Conservation (phyloP, 2,113 vertebrate genomes). For the Hyla sarda region DNA sequence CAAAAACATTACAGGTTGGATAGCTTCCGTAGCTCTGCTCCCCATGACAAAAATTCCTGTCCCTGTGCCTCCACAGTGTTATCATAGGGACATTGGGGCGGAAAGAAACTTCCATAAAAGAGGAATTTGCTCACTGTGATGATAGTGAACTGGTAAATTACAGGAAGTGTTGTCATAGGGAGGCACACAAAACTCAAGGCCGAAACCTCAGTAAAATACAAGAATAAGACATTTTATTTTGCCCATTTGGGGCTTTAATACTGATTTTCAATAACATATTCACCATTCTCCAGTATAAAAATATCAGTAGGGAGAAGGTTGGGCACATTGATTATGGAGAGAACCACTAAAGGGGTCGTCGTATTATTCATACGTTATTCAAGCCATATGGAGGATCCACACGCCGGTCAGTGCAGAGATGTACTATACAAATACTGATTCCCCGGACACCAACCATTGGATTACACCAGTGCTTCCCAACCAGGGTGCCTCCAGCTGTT, state of each 20-base stretch:
- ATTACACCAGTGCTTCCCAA: no score
- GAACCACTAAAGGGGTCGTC: not conserved
- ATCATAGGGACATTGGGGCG: not conserved
- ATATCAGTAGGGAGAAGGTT: not conserved
- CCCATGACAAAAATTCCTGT: not conserved
- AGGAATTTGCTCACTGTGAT: not conserved
- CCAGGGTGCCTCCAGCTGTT: no score
- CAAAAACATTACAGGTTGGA: not conserved
- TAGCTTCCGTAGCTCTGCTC: not conserved
- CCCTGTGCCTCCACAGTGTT: not conserved
- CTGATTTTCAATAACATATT: not conserved
- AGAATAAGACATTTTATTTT: not conserved
- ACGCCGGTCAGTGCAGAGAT: not conserved
- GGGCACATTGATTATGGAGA: constrained; percentile 53
- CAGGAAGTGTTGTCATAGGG: not conserved
- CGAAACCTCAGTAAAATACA: not conserved
- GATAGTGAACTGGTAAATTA: not conserved
- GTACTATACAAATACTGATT: not conserved
- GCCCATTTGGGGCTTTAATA: not conserved
- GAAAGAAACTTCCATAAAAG: not conserved
- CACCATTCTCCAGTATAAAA: not conserved
- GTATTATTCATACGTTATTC: not conserved
- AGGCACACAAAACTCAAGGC: not conserved
- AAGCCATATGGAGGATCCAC: not conserved
- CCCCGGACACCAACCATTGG: not conserved